Base-by-base conservation (phyloP, 2,888 invertebrate species). In the Octodonta nipae region DNA sequence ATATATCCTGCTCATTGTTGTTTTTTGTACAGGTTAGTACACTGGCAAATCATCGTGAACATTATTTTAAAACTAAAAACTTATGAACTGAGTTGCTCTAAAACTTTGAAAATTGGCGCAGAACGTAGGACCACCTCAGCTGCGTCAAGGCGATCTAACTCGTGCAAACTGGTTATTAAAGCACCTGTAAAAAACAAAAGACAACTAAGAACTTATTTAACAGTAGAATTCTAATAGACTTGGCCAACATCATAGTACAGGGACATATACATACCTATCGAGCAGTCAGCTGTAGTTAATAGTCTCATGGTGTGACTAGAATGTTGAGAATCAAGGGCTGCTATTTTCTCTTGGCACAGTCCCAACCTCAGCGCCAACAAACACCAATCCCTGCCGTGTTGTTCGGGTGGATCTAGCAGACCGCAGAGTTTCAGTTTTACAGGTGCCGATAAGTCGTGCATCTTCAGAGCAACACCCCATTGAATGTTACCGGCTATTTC, bases 381-480 rank as follows among this genome's bases (percentile, higher is more conserved):
- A 51, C 82, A 72, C 84, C 84, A 84, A 54, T 84, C 82, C 49
- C 76, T 71, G 12, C 79, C 79, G 35, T 74, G 67, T 8, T 73
- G 71, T 55, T 78, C 78, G 1, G 79, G 78, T 11, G 78, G 78
- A 60, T 84, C 82, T 34, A 84, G 60, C 46, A 78, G 60, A 38
- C 71, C 67, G 43, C 79, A 76, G 33, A 84, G 55, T 52, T 72
- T 66, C 44, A 71, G 63, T 38, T 74, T 67, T 12, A 73, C 65
- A 24, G 71, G 66, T 10, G 73, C 62, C 22, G 73, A 67, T 16
- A 82, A 61, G 34, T 72, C 65, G 22, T 71, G 67, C 5, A 77
- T 66, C 35, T 67, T 67, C 28, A 76, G 56, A 37, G 71, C 69
- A 38, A 70, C 64, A n/a, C 73, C 73, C 44, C 70, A 62, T 31